Percentiles rank a stretch among this genome's conserved stretches.
phyloP scores from a whole-genome alignment of 2,113 vertebrate genomes.

The Nestor notabilis region DNA sequence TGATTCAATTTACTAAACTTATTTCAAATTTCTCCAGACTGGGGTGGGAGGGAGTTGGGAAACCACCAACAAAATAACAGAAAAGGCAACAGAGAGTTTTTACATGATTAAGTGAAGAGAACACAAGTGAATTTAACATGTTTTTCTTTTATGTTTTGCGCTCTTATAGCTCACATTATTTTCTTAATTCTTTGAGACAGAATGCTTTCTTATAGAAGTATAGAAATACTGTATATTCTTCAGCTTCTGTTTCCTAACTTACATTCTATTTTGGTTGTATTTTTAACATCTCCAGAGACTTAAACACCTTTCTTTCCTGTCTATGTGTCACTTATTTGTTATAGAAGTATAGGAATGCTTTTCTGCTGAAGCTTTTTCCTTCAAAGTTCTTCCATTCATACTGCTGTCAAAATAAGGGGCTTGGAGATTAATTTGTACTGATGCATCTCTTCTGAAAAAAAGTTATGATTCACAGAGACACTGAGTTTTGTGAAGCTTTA shows the following conservation, averaged over 20 bases:
- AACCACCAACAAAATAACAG: fast-evolving
- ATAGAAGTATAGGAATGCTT: neutral
- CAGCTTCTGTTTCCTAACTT: neutral
- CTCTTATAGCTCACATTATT: neutral
- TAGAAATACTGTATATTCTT: neutral
- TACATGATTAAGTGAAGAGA: neutral
- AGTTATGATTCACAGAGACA: neutral
- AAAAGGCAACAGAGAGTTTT: neutral
- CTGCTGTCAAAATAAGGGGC: neutral
- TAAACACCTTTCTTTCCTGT: neutral
- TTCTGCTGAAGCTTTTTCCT: neutral
- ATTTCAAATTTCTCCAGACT: neutral
- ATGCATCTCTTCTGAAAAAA: neutral
- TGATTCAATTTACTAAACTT: neutral
- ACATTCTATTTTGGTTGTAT: neutral
- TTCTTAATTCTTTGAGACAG: neutral
- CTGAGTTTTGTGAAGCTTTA: neutral
- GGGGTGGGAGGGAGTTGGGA: fast-evolving
- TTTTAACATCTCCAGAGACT: neutral
- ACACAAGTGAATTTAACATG: neutral
- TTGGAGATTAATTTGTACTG: neutral
- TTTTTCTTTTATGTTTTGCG: neutral
- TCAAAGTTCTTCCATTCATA: neutral
- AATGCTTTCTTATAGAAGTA: neutral
- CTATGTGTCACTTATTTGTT: neutral